phyloP scores from a whole-genome alignment of 2,888 invertebrate genomes.

The Cryptops parisi region DNA sequence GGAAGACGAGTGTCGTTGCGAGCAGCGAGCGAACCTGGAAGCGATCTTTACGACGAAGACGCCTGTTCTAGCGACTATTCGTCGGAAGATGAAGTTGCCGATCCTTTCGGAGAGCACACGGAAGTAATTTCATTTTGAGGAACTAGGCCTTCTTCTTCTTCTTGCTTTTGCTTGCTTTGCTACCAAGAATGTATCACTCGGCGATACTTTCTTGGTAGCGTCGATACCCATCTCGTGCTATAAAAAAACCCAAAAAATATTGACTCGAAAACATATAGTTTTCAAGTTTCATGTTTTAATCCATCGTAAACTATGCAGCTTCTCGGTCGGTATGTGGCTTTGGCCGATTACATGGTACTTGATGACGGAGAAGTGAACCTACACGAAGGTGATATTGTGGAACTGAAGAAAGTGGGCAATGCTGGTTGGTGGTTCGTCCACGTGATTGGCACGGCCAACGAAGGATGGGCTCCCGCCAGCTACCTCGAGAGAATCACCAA shows the following conservation, averaged over 20 bases:
- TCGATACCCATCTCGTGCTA: not conserved
- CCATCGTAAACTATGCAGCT: no score
- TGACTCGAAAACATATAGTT: not conserved
- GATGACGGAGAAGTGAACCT: conserved; percentile 81
- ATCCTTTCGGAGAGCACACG: conserved; percentile 9
- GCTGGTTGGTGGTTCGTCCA: conserved; percentile 96
- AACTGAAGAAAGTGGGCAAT: conserved; percentile 80
- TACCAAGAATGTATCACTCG: not conserved
- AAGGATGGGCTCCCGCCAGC: conserved; percentile 90
- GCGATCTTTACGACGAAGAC: conserved; percentile 10
- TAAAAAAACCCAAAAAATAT: not conserved
- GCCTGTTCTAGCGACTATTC: conserved; percentile 13
- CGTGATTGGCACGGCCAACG: conserved; percentile 50
- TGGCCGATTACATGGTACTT: conserved; percentile 85
- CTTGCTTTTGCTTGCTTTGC: not conserved
- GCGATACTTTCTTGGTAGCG: not conserved
- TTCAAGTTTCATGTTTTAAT: not conserved
- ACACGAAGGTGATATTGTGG: conserved; percentile 77
- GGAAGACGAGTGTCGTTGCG: not conserved
- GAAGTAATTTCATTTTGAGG: conserved; percentile 5
- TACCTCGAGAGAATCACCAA: conserved; percentile 55
- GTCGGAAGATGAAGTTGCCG: conserved; percentile 15
- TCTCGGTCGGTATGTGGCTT: conserved; percentile 55
- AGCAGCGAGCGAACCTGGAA: conserved; percentile 7
- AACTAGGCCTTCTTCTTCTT: not conserved